These are phyloP conservation scores for Sinocyclocheilus anshuiensis DNA, from an alignment of 2,113 vertebrate species.

Conservation along the genomic window DNA sequence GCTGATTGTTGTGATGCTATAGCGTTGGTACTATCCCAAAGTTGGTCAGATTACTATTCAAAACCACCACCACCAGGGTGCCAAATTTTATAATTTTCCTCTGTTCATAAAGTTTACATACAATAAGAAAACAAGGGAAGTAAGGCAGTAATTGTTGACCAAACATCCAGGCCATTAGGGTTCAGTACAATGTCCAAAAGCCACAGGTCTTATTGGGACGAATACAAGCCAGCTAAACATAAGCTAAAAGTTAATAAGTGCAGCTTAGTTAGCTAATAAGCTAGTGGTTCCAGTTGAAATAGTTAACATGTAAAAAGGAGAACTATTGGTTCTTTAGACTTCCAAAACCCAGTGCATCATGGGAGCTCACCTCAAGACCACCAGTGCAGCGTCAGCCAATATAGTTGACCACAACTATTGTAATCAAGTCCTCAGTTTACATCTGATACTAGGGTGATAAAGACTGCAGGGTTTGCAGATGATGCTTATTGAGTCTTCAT, in stretches of 20 bases:
- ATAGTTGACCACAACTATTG: background rate
- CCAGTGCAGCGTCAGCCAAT: background rate
- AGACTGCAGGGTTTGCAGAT: background rate
- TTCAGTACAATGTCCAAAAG: background rate
- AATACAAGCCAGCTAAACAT: background rate
- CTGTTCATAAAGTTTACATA: background rate
- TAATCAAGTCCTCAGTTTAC: background rate
- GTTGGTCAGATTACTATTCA: background rate
- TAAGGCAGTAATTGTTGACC: no score
- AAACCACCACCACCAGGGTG: background rate
- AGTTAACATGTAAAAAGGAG: background rate
- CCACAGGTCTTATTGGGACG: background rate
- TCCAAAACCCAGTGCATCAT: background rate
- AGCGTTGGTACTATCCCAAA: background rate
- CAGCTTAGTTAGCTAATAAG: background rate
- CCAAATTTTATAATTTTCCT: background rate
- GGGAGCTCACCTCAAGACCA: background rate
- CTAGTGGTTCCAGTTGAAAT: background rate
- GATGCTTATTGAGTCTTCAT: conserved; percentile 6
- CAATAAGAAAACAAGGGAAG: background rate
- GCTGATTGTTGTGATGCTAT: background rate
- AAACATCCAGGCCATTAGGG: background rate
- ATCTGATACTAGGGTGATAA: background rate
- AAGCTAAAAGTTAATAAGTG: background rate
- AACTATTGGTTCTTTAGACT: background rate